A percentile compares a stretch with the other conserved stretches of the same genome.
These are phyloP conservation scores for Agrypnia vestita DNA, from an alignment of 1,140 invertebrate species.

Conservation along the genomic window DNA sequence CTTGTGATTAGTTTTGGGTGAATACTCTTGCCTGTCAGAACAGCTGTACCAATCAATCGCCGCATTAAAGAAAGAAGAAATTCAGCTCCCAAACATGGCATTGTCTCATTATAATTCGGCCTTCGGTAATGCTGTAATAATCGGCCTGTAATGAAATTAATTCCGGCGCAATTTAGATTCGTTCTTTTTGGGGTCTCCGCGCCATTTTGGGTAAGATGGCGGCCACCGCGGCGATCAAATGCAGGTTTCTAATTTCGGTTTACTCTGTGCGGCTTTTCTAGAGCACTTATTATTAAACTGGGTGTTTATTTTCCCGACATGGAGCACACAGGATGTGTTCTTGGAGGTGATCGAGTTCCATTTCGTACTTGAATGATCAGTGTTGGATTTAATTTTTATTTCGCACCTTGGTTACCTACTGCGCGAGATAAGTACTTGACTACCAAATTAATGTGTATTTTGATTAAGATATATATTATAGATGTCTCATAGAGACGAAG, in stretches of 20 bases:
- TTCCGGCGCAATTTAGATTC: background rate
- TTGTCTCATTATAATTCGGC: background rate
- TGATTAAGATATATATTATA: too few relatives aligned
- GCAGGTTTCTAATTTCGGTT: constrained; percentile 5
- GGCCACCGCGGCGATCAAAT: constrained; percentile 12
- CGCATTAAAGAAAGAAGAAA: constrained; percentile 29
- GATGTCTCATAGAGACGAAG: too few relatives aligned
- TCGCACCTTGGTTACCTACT: too few relatives aligned
- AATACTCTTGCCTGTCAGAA: too few relatives aligned
- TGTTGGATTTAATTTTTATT: too few relatives aligned
- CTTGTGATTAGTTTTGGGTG: too few relatives aligned
- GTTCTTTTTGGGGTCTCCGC: constrained; percentile 17
- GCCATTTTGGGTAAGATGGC: constrained; percentile 29
- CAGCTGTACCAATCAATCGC: background rate
- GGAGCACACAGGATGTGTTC: background rate
- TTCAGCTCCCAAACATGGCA: constrained; percentile 9
- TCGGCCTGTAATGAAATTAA: constrained; percentile 20
- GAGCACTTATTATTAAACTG: constrained; percentile 24
- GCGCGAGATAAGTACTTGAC: too few relatives aligned
- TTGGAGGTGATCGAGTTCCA: background rate
- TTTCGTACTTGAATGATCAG: too few relatives aligned
- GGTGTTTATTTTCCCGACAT: background rate
- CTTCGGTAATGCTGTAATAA: constrained; percentile 9
- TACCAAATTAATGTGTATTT: too few relatives aligned
- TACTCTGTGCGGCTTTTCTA: background rate